A percentile compares a stretch with the other conserved stretches of the same genome.
phyloP scores from a whole-genome alignment of 2,888 invertebrate species.

The Entomobrya multifasciata region DNA sequence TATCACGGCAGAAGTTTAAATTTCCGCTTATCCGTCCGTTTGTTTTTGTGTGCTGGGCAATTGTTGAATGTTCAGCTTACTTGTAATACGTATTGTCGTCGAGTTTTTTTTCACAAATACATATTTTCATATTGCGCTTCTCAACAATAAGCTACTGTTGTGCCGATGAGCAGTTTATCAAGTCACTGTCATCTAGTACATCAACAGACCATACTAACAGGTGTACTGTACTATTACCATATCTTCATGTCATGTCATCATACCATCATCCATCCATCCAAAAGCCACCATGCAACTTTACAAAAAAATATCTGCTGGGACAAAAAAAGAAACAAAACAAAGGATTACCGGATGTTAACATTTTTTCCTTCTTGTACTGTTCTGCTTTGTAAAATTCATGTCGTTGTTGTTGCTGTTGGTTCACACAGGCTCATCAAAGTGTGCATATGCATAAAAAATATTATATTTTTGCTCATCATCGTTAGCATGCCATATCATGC shows the following conservation, averaged over 20 bases:
- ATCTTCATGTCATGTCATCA: conserved; percentile 58
- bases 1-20: conserved; percentile 41
- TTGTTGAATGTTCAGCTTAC: not conserved
- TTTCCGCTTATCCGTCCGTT: not conserved
- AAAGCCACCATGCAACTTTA: conserved; percentile 57
- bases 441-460: conserved; percentile 57
- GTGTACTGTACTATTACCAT: too few relatives aligned
- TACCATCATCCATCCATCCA: conserved; percentile 62
- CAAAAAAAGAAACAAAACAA: conserved; percentile 65
- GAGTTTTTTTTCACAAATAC: conserved; percentile 36
- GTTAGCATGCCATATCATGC: too few relatives aligned
- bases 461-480: conserved; percentile 35
- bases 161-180: conserved; percentile 20
- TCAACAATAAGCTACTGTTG: not conserved
- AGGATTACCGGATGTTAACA: conserved; percentile 66
- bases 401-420: conserved; percentile 10
- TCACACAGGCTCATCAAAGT: conserved; percentile 62
- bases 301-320: conserved; percentile 49
- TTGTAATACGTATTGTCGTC: conserved; percentile 20
- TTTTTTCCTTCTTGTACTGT: not conserved
- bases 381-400: conserved; percentile 41
- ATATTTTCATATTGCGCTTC: not conserved
- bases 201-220: not conserved
- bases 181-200: conserved; percentile 53
- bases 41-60: not conserved